phyloP scores from a whole-genome alignment of 2,888 invertebrate species.

The Limenitis camilla region DNA sequence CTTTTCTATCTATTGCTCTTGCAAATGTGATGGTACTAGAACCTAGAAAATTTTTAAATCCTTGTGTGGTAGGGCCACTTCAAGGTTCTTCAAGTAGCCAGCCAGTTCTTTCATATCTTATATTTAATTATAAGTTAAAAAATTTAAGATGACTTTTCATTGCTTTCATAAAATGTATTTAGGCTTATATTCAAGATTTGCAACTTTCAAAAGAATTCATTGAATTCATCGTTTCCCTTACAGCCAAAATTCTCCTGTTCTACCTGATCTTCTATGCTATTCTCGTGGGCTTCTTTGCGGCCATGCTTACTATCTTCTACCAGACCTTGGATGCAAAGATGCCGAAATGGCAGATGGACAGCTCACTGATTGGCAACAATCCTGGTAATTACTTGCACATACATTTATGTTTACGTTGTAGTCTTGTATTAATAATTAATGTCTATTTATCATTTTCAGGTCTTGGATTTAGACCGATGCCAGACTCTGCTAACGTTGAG shows the following conservation, averaged over 20 bases:
- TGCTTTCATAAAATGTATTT: too few relatives aligned
- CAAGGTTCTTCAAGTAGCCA: too few relatives aligned
- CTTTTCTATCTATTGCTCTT: too few relatives aligned
- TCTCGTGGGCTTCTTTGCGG: slow-evolving; percentile 95
- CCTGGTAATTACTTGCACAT: slow-evolving; percentile 79
- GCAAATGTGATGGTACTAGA: too few relatives aligned
- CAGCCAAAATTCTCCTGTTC: slow-evolving; percentile 96
- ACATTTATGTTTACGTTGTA: background rate
- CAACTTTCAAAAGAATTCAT: too few relatives aligned
- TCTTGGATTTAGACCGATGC: slow-evolving; percentile 97
- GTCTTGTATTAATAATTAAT: background rate
- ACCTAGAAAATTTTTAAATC: too few relatives aligned
- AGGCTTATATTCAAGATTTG: too few relatives aligned
- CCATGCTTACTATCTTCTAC: slow-evolving; percentile 95
- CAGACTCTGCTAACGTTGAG: slow-evolving; percentile 87
- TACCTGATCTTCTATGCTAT: slow-evolving; percentile 96
- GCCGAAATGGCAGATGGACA: slow-evolving; percentile 92
- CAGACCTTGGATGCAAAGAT: slow-evolving; percentile 88
- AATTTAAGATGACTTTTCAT: too few relatives aligned
- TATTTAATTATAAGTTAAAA: too few relatives aligned
- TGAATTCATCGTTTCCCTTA: slow-evolving; percentile 47
- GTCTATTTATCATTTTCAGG: slow-evolving; percentile 68
- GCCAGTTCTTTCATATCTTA: too few relatives aligned
- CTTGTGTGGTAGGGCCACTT: too few relatives aligned
- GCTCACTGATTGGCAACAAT: slow-evolving; percentile 92